A percentile compares a stretch with the other conserved stretches of the same genome.
Conservation (phyloP, 37 sponge, comb jelly and placozoan genomes). For the Petrosia ficiformis region DNA sequence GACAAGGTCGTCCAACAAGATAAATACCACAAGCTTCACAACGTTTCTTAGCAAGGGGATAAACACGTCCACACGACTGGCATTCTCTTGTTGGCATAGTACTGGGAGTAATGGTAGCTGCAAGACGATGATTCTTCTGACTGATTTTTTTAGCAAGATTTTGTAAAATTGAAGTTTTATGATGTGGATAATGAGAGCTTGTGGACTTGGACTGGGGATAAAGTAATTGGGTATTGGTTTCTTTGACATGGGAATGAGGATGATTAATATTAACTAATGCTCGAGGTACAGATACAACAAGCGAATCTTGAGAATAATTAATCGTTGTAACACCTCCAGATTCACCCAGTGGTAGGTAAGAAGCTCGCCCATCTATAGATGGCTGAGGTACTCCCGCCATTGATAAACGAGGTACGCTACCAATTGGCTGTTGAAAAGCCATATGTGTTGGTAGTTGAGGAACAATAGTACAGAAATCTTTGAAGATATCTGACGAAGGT, state of each 20-base stretch:
- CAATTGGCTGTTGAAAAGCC: too few relatives aligned
- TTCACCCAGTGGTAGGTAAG: not conserved
- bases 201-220: not conserved
- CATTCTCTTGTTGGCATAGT: conserved; percentile 12
- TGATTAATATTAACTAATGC: not conserved
- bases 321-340: not conserved
- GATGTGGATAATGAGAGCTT: not conserved
- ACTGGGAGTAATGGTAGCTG: not conserved
- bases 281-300: conserved; percentile 42
- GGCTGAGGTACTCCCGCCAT: not conserved
- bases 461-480: not conserved
- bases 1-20: conserved; percentile 55
- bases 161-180: conserved; percentile 1
- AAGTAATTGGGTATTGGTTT: not conserved
- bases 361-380: too few relatives aligned
- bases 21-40: conserved; percentile 48
- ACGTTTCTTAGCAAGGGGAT: conserved; percentile 51
- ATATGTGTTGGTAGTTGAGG: too few relatives aligned
- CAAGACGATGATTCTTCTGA: conserved; percentile 39
- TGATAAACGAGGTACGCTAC: too few relatives aligned
- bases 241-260: not conserved
- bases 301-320: not conserved
- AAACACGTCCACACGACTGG: conserved; percentile 37
- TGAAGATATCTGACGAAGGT: not conserved
- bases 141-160: conserved; percentile 58